Percentiles rank a stretch among this genome's conserved stretches.
These are phyloP conservation scores for Romanogobio albipinnatus DNA, from an alignment of 2,113 vertebrate genomes.

Conservation along the genomic window DNA sequence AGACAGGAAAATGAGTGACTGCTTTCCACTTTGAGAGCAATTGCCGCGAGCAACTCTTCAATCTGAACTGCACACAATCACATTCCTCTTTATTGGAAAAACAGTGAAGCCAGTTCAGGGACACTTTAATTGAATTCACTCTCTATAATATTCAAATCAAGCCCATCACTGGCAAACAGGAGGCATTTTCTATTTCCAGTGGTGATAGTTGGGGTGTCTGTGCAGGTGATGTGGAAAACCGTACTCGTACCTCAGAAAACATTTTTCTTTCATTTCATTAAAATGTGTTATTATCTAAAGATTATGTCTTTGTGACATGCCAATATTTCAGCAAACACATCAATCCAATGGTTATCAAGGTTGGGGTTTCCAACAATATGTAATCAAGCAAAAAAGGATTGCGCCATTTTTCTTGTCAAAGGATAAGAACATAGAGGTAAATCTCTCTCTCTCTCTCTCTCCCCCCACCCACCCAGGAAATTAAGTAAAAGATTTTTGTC, in stretches of 20 bases:
- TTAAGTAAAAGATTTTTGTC: neutral
- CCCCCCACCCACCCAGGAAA: neutral
- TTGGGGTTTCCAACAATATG: neutral
- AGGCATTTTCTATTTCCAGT: neutral
- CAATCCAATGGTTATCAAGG: conserved; percentile 9
- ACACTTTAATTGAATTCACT: conserved; percentile 55
- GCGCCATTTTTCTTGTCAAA: neutral
- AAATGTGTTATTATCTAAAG: conserved; percentile 23
- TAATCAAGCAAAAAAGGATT: neutral
- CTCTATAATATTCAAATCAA: conserved; percentile 52
- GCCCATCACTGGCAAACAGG: conserved; percentile 25
- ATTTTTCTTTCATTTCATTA: conserved; percentile 22
- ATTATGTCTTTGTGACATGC: conserved; percentile 1
- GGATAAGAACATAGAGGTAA: conserved; percentile 6
- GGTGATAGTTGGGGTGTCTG: conserved; percentile 25
- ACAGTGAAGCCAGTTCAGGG: conserved; percentile 45
- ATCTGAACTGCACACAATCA: conserved; percentile 50
- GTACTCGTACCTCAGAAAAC: neutral
- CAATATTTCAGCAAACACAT: conserved; percentile 30
- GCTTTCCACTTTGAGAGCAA: conserved; percentile 38
- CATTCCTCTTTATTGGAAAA: conserved; percentile 55
- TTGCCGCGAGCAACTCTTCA: conserved; percentile 24
- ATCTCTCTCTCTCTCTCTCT: too few species aligned
- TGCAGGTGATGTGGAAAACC: conserved; percentile 21
- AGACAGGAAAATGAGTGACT: conserved; percentile 51